These are phyloP conservation scores for Aphelinus certus DNA, from an alignment of 1,140 invertebrate genomes.

Conservation along the genomic window DNA sequence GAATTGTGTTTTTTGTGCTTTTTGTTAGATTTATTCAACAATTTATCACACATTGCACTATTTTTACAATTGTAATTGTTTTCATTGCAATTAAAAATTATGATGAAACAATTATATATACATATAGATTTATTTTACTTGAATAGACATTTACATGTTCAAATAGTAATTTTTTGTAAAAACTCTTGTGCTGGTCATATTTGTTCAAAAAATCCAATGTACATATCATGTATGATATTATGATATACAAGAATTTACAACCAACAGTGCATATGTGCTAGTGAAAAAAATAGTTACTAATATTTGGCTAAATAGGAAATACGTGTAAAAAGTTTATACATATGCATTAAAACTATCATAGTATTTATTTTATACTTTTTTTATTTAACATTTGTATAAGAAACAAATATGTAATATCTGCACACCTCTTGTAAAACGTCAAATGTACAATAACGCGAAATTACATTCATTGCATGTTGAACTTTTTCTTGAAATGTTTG, in stretches of 20 bases:
- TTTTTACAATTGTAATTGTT: too few species aligned
- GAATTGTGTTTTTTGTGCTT: background rate
- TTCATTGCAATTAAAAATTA: too few species aligned
- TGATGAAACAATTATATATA: background rate
- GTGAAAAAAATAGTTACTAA: too few species aligned
- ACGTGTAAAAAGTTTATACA: too few species aligned
- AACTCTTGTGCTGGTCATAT: too few species aligned
- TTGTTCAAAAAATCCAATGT: too few species aligned
- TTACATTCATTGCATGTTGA: slow-evolving; percentile 3
- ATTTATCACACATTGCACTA: too few species aligned
- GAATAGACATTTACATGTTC: background rate
- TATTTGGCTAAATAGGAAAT: too few species aligned
- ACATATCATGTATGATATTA: too few species aligned
- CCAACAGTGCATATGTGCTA: too few species aligned
- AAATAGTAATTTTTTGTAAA: background rate
- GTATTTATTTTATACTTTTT: background rate
- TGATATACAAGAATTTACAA: too few species aligned
- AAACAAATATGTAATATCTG: slow-evolving; percentile 4
- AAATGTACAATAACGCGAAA: slow-evolving; percentile 20
- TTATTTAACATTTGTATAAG: slow-evolving; percentile 1
- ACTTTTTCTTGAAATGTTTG: slow-evolving; percentile 1
- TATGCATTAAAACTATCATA: background rate
- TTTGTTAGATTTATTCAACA: background rate
- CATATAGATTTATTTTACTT: background rate
- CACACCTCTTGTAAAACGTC: background rate